Percentiles rank a stretch among this genome's conserved stretches.
These are phyloP conservation scores for Pituophis catenifer DNA, from an alignment of 2,113 vertebrate genomes.

Conservation along the genomic window DNA sequence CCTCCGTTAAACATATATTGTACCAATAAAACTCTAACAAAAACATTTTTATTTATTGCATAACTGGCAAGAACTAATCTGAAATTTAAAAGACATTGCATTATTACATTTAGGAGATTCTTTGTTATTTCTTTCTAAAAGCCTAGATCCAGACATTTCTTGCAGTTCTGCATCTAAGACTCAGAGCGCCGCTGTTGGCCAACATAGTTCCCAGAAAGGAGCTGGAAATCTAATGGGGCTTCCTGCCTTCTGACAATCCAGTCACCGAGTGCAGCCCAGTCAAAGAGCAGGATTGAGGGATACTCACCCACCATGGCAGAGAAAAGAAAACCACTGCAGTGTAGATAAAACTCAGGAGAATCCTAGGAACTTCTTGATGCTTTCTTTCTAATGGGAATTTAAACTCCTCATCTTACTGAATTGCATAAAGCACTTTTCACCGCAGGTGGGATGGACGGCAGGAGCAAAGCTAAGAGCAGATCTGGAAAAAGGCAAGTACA, in stretches of 20 bases:
- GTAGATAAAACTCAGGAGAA: background rate
- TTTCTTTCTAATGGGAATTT: background rate
- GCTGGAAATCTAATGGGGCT: background rate
- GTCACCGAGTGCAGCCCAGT: background rate
- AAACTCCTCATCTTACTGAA: background rate
- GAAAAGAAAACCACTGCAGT: background rate
- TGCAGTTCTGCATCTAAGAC: background rate
- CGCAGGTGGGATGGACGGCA: background rate
- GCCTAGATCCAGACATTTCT: background rate
- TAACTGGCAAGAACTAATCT: background rate
- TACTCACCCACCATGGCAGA: background rate
- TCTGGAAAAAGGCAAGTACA: slow-evolving; percentile 47
- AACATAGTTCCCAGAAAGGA: background rate
- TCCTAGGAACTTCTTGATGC: background rate
- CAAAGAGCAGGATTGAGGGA: background rate
- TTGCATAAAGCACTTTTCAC: background rate
- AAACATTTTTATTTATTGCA: background rate
- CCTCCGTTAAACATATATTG: background rate
- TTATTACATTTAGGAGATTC: background rate
- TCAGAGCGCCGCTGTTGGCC: slow-evolving; percentile 11
- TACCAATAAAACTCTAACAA: background rate
- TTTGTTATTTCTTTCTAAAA: background rate
- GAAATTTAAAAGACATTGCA: background rate
- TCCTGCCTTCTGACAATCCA: background rate
- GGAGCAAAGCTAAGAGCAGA: background rate